Evolutionary conservation across 2,113 vertebrate genomes (phyloP), one percentile per base, ranked within the genome.

Genomic region (Eulacestoma nigropectus): DNA sequence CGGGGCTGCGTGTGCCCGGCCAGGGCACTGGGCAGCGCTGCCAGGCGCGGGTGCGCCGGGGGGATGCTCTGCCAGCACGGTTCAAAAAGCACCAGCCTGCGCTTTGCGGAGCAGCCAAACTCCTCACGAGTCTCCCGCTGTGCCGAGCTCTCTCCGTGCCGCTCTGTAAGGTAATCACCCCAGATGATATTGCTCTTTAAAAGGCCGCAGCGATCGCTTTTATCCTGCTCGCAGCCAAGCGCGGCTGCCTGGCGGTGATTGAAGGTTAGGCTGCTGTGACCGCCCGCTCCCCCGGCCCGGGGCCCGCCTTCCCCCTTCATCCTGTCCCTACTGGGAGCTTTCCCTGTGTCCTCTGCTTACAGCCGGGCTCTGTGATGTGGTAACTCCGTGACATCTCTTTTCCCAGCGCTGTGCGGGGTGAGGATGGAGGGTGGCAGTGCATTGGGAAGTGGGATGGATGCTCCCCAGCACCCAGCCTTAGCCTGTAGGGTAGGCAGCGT

Each of bases 171-270:
- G 84, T 91, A 93, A 95, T 94, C 89, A 81, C 84, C 56, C 8
- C 35, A 49, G 92, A 94, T 91, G 50, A 82, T 88, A 73, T 70
- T 87, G 96, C 95, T 91, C 91, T 95, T 96, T 94, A 89, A 89
- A 95, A 93, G 89, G 89, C 96, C 20, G 41, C 74, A 39, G 87
- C 3, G 32, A 90, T 87, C 68, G 50, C 83, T 87, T 89, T 88
- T 69, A 85, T 89, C 90, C 75, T 16, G 84, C 87, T 93, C 2
- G 32, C 77, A 90, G 83, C 88, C 91, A 55, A 91, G 87, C 92
- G 7, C 72, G 23, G 35, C 80, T 95, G 95, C 90, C 80, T 80
- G 16, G 88, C 74, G 10, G 93, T 94, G 95, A 95, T 56, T 89
- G 92, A 97, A 81, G 82, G 84, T 80, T 69, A 89, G 79, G 92